Conservation (phyloP, 2,888 invertebrate species). For the Aphelenchoides bicaudatus region DNA sequence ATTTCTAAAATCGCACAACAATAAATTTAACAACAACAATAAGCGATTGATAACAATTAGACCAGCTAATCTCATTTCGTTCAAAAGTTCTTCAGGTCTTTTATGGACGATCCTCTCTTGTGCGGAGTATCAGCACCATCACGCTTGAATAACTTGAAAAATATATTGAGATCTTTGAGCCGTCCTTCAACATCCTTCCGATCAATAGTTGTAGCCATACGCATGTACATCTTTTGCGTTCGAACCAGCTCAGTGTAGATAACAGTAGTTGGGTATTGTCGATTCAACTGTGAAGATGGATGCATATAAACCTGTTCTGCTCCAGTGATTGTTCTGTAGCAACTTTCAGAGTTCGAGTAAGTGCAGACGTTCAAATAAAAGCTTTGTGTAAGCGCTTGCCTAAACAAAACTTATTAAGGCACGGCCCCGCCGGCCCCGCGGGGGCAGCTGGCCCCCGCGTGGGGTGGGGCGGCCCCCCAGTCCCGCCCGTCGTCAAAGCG, state of each 20-base stretch:
- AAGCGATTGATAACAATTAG: too few species aligned
- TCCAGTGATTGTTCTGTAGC: too few species aligned
- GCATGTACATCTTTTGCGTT: conserved; percentile 37
- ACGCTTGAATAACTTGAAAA: conserved; percentile 9
- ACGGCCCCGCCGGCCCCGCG: too few species aligned
- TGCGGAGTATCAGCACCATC: too few species aligned
- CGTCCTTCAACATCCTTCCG: neutral
- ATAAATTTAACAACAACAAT: conserved; percentile 13
- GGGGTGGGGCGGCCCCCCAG: too few species aligned
- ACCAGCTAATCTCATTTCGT: too few species aligned
- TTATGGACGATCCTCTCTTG: too few species aligned
- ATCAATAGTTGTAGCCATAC: neutral
- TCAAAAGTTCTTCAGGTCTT: too few species aligned
- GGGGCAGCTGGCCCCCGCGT: too few species aligned
- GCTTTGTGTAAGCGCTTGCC: conserved; percentile 46
- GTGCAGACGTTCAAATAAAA: conserved; percentile 52
- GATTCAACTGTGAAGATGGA: conserved; percentile 42
- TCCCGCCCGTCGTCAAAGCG: too few species aligned
- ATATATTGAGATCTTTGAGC: neutral
- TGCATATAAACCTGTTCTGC: conserved; percentile 50
- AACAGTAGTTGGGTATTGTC: conserved; percentile 32
- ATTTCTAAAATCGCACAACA: too few species aligned
- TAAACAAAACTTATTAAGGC: conserved; percentile 25
- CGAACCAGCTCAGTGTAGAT: conserved; percentile 54
- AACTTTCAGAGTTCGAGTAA: too few species aligned